These are phyloP conservation scores for Erpornis zantholeuca DNA, from an alignment of 2,113 vertebrate genomes.

Conservation along the genomic window DNA sequence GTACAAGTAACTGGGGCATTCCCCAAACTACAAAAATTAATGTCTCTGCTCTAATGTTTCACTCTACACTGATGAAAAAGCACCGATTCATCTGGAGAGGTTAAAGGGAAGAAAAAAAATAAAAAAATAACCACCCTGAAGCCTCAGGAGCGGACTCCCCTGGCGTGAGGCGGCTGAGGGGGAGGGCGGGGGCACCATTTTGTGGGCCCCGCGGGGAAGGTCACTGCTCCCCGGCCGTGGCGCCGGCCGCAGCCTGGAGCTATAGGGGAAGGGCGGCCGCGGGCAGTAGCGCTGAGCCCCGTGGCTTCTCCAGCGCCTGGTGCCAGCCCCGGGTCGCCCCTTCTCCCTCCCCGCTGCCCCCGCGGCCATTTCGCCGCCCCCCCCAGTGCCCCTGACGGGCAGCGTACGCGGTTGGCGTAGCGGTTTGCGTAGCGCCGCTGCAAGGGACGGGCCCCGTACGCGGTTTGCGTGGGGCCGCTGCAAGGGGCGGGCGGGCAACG, in stretches of 20 bases:
- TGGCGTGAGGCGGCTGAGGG: background rate
- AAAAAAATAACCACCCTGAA: background rate
- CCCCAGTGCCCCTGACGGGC: background rate
- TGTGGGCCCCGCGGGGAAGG: background rate
- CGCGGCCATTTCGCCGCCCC: background rate
- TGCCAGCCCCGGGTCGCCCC: too few species aligned
- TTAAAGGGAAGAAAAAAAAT: background rate
- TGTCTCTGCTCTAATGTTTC: background rate
- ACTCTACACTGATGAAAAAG: background rate
- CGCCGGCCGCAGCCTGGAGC: background rate
- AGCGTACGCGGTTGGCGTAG: background rate
- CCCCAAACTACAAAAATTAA: background rate
- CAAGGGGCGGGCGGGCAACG: accelerated
- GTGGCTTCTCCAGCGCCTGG: background rate
- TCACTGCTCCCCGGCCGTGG: background rate
- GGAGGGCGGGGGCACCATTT: background rate
- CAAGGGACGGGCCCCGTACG: background rate
- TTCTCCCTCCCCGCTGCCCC: background rate
- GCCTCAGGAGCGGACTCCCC: background rate
- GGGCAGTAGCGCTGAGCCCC: too few species aligned
- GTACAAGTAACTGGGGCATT: background rate
- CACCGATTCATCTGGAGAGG: background rate
- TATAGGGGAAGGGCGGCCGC: too few species aligned
- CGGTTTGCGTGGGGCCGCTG: background rate
- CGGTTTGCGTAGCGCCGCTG: background rate